Base-by-base conservation (phyloP, 2,113 vertebrate species). In the Gopherus flavomarginatus region DNA sequence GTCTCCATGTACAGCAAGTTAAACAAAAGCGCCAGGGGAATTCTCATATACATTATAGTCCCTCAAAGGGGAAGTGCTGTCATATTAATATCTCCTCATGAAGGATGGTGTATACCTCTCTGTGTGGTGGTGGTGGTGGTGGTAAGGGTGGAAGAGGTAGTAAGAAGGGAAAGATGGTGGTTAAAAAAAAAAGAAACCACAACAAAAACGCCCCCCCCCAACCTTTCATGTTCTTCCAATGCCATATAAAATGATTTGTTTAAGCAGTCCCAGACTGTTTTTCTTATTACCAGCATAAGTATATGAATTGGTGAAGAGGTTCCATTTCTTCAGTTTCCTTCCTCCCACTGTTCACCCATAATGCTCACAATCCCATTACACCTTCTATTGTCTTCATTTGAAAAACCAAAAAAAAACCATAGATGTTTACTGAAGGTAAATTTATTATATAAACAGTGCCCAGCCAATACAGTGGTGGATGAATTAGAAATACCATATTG, bases 21-120 rank as follows among this genome's bases (percentile, higher is more conserved):
- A 47, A 65, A 78, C 22, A 78, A 77, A 86, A 95, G 52, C 47
- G 10, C 38, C 44, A 38, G 89, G 93, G 44, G 5, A 96, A 91
- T n/a, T 50, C 72, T 86, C 11, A 26, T 38, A 38, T 35, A 91
- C 65, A 54, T 0, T 75, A 77, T 29, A 72, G 19, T 89, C 78
- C 89, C 81, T 84, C 78, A 83, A 92, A 47, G 4, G 52, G 88
- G 19, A 88, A 85, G 83, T 0, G 1, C 62, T 81, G 42, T 16
- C 82, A 89, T 80, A 90, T 38, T 72, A 72, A 38, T 38, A 8
- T 47, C 42, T 29, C 13, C 26, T 44, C 10, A 29, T 27, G 44
- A 78, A 47, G 13, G 44, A 47, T 47, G 12, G 7, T 47, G 11
- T 78, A 12, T 78, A 78, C 24, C 75, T 27, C 5, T 27, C 3